Conservation (phyloP, 2,797 vertebrate species). For the Melanotaenia maccullochi region DNA sequence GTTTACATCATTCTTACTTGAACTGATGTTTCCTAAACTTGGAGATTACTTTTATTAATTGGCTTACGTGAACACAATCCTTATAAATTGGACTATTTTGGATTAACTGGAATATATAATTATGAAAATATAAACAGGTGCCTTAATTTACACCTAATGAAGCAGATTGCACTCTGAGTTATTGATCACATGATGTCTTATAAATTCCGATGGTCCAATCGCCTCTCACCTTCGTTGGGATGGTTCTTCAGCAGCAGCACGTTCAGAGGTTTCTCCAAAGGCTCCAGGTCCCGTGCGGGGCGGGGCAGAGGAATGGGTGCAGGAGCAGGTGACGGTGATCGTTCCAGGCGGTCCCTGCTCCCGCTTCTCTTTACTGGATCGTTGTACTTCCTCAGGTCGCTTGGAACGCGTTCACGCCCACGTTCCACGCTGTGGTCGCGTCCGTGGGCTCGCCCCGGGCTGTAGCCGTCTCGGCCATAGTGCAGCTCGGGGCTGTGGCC, state of each 20-base stretch:
- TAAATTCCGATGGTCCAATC: too few relatives aligned
- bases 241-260: conserved; percentile 92
- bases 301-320: conserved; percentile 71
- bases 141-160: neutral
- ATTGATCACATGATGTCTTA: too few relatives aligned
- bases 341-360: conserved; percentile 87
- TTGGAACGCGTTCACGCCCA: conserved; percentile 46
- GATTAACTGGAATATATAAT: too few relatives aligned
- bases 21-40: too few relatives aligned
- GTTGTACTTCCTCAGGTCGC: conserved; percentile 62
- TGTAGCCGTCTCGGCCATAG: conserved; percentile 63
- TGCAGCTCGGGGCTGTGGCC: conserved; percentile 77
- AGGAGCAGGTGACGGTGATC: conserved; percentile 81
- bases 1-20: too few relatives aligned
- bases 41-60: too few relatives aligned
- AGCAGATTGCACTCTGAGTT: too few relatives aligned
- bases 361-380: conserved; percentile 71
- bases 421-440: conserved; percentile 73
- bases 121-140: too few relatives aligned
- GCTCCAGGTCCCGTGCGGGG: conserved; percentile 64
- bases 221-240: conserved; percentile 89
- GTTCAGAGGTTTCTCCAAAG: conserved; percentile 84
- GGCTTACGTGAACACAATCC: too few relatives aligned
- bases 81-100: too few relatives aligned
- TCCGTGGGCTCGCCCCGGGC: conserved; percentile 57